A percentile compares a stretch with the other conserved stretches of the same genome.
Conservation (phyloP, 2,888 invertebrate species). For the Choristoneura rosaceana region DNA sequence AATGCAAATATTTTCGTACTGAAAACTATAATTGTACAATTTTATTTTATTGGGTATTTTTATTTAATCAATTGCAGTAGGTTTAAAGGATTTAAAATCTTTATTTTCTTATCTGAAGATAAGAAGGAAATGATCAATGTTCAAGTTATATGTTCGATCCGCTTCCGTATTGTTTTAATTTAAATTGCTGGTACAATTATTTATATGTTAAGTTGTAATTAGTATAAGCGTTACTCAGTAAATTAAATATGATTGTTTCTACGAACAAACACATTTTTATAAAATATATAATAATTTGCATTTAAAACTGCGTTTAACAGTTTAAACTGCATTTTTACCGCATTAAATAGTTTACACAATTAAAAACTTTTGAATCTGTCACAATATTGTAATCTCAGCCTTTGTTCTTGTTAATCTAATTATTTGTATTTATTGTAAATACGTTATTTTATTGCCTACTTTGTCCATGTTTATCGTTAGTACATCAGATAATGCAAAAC, state of each 20-base stretch:
- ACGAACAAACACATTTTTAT: constrained; percentile 25
- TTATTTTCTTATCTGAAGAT: not conserved
- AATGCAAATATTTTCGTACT: constrained; percentile 2
- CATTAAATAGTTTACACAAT: constrained; percentile 3
- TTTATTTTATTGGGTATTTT: not conserved
- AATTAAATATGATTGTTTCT: constrained; percentile 21
- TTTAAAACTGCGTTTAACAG: constrained; percentile 36
- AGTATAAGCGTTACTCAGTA: constrained; percentile 36
- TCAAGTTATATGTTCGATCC: not conserved
- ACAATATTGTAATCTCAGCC: constrained; percentile 52
- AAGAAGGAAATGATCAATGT: not conserved
- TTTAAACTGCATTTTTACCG: not conserved
- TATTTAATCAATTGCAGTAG: constrained; percentile 14
- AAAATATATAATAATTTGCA: constrained; percentile 21
- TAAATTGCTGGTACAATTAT: constrained; percentile 33
- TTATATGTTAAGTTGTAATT: constrained; percentile 30
- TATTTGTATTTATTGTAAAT: constrained; percentile 25
- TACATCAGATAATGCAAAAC: constrained; percentile 8
- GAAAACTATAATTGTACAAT: not conserved
- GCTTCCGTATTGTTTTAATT: not conserved
- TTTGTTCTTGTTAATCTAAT: constrained; percentile 44
- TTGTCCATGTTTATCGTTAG: not conserved
- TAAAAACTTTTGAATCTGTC: constrained; percentile 40
- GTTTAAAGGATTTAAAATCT: not conserved
- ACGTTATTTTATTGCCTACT: constrained; percentile 10